Evolutionary conservation across 2,888 invertebrate genomes (phyloP), one percentile per base, ranked within the genome.

Genomic region (Netelia melanura): DNA sequence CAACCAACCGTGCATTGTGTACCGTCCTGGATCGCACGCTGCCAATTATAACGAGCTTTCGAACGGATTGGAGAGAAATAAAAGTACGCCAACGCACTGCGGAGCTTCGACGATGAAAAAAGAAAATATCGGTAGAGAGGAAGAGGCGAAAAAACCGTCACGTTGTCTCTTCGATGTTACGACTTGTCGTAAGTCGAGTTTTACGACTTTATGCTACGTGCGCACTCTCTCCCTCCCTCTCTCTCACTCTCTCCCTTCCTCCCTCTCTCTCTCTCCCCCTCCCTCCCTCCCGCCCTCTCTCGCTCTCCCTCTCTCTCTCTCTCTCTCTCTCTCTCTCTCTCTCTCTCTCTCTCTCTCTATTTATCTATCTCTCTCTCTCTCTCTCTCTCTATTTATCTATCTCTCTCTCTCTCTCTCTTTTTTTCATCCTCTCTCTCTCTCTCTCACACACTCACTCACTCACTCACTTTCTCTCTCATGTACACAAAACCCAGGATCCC

Each of bases 181-280:
- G 91, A 90, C 90, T 89, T 83, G 91, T 90, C 91, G 91, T 92
- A 92, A 92, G 92, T 89, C 89, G 91, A 87, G 87, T 90, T 92
- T 92, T 92, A 92, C 91, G 92, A 92, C 91, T 92, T 92, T 92
- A 92, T 91, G 89, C 91, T 91, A 91, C 91, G 91, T 91, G 91
- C 90, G 88, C 87, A 82, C 83, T 67, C 44, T 43, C 64, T 70
- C 25, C 61, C 79, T 72, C 76, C 82, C 76, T 71, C 54, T 3
- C 11, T n/a, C 14, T 52, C 8, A 11, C 52, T 10, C n/a, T 52
- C 52, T 52, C n/a, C 14, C 52, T 30, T 1, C 5, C 30, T 30
- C 30, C 1, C 30, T 3, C 30, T 30, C 30, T 2, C 30, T 30
- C 30, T 3, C 30, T 30, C 30, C 5, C 30, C 30, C 30, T 2